Percentiles rank a stretch among this genome's conserved stretches.
Evolutionary conservation across 2,113 vertebrate species (phyloP).

Genomic region (Tragelaphus strepsiceros): DNA sequence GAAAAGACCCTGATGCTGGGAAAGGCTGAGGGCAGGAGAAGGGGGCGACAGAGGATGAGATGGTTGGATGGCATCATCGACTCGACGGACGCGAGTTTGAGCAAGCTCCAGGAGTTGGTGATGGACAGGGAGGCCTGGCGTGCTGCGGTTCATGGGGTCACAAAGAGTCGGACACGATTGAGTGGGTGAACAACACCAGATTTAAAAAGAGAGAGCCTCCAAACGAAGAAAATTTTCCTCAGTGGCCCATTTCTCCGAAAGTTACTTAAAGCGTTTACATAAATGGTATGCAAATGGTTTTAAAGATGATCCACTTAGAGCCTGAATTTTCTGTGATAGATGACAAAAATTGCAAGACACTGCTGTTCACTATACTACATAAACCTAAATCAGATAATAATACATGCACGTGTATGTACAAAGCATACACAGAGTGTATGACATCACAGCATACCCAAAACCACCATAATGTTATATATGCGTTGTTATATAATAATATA

Average conservation of each 20-base stretch:
- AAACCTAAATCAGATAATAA: neutral
- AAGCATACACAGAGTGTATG: neutral
- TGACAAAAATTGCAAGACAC: neutral
- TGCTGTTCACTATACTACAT: rapidly evolving
- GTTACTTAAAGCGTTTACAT: neutral
- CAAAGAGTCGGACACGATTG: neutral
- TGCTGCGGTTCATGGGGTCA: rapidly evolving
- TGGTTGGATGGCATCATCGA: neutral
- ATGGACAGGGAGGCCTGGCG: neutral
- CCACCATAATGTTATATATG: neutral
- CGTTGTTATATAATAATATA: neutral
- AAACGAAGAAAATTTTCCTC: neutral
- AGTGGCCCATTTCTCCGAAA: neutral
- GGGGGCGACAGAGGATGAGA: rapidly evolving
- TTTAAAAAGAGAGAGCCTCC: rapidly evolving
- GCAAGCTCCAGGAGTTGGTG: neutral
- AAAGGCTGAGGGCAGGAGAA: neutral
- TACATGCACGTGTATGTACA: rapidly evolving
- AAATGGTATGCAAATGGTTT: rapidly evolving
- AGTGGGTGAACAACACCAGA: neutral
- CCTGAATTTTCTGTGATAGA: rapidly evolving
- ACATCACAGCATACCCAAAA: neutral
- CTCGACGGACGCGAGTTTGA: neutral
- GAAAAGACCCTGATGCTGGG: neutral
- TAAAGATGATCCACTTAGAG: neutral